Conservation (phyloP, 2,113 vertebrate species). For the Lampris incognitus region DNA sequence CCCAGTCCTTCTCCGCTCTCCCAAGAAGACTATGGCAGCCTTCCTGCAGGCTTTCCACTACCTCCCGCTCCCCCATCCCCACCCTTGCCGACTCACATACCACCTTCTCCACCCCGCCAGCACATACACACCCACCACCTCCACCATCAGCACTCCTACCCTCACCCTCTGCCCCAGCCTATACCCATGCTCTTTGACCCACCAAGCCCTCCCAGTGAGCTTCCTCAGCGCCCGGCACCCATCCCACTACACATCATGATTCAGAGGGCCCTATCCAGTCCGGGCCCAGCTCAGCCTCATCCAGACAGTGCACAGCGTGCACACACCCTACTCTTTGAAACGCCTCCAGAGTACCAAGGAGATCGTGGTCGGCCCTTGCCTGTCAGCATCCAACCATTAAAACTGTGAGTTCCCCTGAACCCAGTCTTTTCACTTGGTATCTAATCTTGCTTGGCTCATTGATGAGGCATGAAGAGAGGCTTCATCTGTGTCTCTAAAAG, state of each 20-base stretch:
- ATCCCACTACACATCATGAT: constrained; percentile 95
- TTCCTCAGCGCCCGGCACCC: constrained; percentile 81
- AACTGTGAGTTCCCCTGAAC: constrained; percentile 88
- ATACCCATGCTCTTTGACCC: constrained; percentile 80
- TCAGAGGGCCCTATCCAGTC: constrained; percentile 93
- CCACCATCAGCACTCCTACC: constrained; percentile 60
- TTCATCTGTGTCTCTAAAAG: not conserved
- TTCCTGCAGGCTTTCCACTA: constrained; percentile 81
- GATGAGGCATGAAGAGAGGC: not conserved
- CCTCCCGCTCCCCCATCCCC: constrained; percentile 79
- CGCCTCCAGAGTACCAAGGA: constrained; percentile 82
- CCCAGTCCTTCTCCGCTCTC: constrained; percentile 76
- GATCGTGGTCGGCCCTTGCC: constrained; percentile 88
- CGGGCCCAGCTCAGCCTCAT: constrained; percentile 86
- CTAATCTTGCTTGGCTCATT: no score
- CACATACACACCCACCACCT: constrained; percentile 84
- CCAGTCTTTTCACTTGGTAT: no score
- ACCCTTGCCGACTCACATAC: constrained; percentile 83
- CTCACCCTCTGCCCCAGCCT: constrained; percentile 79
- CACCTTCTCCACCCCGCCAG: constrained; percentile 80
- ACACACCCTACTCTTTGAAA: constrained; percentile 92
- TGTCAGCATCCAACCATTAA: constrained; percentile 95
- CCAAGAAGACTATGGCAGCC: constrained; percentile 70
- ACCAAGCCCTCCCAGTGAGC: constrained; percentile 71
- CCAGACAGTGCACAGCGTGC: constrained; percentile 91